Evolutionary conservation across 2,797 vertebrate species (phyloP).

Genomic region (Threskiornis aethiopicus): DNA sequence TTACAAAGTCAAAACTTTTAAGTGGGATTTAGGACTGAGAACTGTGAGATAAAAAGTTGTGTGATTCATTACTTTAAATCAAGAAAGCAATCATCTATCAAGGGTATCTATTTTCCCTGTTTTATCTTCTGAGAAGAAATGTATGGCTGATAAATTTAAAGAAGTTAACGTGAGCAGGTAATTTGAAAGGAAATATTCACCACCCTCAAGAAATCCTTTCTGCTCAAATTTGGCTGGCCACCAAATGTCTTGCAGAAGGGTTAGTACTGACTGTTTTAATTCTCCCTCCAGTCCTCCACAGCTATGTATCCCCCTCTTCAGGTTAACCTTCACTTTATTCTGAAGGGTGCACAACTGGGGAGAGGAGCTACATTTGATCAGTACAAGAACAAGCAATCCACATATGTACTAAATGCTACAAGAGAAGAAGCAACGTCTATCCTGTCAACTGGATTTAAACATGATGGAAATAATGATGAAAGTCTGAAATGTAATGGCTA

Average conservation of each 20-base stretch:
- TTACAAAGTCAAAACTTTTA: neutral
- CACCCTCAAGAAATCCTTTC: neutral
- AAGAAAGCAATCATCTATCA: neutral
- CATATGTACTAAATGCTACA: neutral
- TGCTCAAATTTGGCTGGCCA: neutral
- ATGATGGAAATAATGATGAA: neutral
- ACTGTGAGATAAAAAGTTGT: neutral
- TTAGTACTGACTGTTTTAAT: neutral
- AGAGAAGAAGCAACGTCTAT: neutral
- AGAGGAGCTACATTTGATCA: neutral
- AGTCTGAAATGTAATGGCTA: neutral
- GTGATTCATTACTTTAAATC: neutral
- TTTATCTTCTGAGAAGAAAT: slow-evolving; percentile 53
- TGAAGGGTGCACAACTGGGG: neutral
- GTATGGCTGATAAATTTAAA: slow-evolving; percentile 25
- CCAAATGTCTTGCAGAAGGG: neutral
- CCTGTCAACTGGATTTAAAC: neutral
- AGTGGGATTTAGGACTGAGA: neutral
- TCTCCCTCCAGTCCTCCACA: neutral
- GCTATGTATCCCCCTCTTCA: neutral
- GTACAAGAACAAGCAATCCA: neutral
- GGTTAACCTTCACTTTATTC: neutral
- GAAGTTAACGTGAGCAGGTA: neutral
- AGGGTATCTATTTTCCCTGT: neutral
- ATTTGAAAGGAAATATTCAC: slow-evolving; percentile 13